phyloP scores from a whole-genome alignment of 2,113 vertebrate species.

The Rhynchomys soricoides region DNA sequence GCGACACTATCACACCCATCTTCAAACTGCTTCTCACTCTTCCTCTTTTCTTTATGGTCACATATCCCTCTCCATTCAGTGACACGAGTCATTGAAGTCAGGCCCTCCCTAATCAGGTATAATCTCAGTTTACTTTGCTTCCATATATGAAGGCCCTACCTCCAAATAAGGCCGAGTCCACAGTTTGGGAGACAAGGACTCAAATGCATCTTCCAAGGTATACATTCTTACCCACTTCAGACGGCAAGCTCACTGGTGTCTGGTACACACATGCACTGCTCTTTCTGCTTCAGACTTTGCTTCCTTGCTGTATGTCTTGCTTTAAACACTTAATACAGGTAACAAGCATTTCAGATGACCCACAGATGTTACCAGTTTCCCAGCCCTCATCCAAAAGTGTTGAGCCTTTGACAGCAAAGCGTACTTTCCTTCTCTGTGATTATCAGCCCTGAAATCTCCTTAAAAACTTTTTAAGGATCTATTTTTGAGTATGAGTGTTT shows the following conservation, averaged over 20 bases:
- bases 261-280: neutral
- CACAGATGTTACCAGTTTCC: neutral
- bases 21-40: neutral
- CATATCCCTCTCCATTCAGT: neutral
- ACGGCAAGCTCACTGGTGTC: neutral
- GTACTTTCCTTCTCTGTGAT: neutral
- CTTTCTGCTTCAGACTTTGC: neutral
- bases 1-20: neutral
- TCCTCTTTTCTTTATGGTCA: neutral
- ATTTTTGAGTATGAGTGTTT: neutral
- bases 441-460: neutral
- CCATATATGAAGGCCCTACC: neutral
- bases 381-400: neutral
- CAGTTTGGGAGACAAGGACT: neutral
- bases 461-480: neutral
- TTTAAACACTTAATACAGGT: neutral
- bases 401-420: neutral
- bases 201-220: neutral
- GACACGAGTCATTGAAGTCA: neutral
- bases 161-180: neutral
- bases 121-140: neutral
- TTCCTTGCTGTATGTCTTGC: neutral
- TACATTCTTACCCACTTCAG: neutral
- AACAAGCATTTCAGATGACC: neutral
- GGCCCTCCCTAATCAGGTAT: neutral